Conservation (phyloP, 2,113 vertebrate species). For the Drymodes brunneopygia region DNA sequence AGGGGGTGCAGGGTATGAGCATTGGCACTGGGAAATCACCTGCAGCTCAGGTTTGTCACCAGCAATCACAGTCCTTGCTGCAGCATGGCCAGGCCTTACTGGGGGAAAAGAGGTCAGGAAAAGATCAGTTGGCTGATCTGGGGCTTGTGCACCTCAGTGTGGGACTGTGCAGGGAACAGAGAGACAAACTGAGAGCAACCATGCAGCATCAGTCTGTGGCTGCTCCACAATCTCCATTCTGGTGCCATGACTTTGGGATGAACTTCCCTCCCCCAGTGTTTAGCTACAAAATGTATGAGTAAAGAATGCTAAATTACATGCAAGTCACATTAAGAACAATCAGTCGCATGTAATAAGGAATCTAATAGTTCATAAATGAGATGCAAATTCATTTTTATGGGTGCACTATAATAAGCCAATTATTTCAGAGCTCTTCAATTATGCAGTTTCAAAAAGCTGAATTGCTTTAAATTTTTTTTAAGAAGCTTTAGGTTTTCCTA, state of each 20-base stretch:
- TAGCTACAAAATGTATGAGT: constrained; percentile 47
- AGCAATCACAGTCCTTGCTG: fast-evolving
- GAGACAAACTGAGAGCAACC: background rate
- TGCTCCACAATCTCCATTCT: background rate
- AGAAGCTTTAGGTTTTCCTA: constrained; percentile 51
- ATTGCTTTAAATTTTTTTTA: constrained; percentile 35
- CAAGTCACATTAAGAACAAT: constrained; percentile 73
- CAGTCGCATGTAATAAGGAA: constrained; percentile 56
- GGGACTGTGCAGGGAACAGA: background rate
- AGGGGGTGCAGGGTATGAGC: fast-evolving
- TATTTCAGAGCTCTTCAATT: constrained; percentile 73
- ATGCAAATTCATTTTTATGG: constrained; percentile 73
- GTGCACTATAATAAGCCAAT: constrained; percentile 75
- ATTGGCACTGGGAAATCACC: background rate
- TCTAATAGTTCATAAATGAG: constrained; percentile 74
- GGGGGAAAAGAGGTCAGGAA: background rate
- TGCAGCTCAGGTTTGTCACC: background rate
- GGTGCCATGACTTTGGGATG: background rate
- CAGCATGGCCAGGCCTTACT: fast-evolving
- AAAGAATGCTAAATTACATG: constrained; percentile 69
- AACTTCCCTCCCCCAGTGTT: background rate
- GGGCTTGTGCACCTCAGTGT: background rate
- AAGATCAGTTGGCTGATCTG: background rate
- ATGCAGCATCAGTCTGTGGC: background rate
- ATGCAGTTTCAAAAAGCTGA: constrained; percentile 62